Conservation (phyloP, 2,113 vertebrate species). For the Uria aalge region DNA sequence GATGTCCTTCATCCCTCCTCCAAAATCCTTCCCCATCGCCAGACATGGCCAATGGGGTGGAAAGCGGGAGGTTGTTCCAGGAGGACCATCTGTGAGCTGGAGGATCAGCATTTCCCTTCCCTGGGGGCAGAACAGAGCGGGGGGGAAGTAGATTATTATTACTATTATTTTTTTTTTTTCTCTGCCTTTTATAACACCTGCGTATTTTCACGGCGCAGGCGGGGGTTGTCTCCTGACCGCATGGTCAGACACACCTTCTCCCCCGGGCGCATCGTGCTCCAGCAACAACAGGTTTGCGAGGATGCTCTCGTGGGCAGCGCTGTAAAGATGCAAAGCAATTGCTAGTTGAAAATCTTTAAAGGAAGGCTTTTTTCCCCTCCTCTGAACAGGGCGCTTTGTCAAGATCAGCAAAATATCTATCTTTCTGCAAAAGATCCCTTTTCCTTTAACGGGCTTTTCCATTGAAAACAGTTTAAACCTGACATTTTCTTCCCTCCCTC, state of each 20-base stretch:
- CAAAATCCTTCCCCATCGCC: neutral
- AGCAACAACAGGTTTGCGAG: neutral
- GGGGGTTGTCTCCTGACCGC: neutral
- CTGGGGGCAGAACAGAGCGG: neutral
- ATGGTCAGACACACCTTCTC: neutral
- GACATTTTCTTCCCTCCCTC: neutral
- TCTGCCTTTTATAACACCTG: neutral
- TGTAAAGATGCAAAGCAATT: neutral
- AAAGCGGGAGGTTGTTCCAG: neutral
- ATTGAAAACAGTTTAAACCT: neutral
- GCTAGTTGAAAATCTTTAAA: neutral
- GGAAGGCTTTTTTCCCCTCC: neutral
- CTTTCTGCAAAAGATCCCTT: neutral
- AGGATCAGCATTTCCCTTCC: neutral
- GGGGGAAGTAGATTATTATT: neutral
- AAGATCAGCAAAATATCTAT: neutral
- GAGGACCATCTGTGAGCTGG: slow-evolving; percentile 10
- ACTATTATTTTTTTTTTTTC: neutral
- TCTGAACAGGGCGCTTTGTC: neutral
- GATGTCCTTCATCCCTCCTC: neutral
- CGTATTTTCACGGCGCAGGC: neutral
- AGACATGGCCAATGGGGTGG: neutral
- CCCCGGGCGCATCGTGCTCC: neutral
- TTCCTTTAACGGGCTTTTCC: slow-evolving; percentile 2
- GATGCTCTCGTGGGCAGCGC: neutral